Evolutionary conservation across 2,113 vertebrate species (phyloP), one percentile per base, ranked within the genome.

Genomic region (Brachionichthys hirsutus): DNA sequence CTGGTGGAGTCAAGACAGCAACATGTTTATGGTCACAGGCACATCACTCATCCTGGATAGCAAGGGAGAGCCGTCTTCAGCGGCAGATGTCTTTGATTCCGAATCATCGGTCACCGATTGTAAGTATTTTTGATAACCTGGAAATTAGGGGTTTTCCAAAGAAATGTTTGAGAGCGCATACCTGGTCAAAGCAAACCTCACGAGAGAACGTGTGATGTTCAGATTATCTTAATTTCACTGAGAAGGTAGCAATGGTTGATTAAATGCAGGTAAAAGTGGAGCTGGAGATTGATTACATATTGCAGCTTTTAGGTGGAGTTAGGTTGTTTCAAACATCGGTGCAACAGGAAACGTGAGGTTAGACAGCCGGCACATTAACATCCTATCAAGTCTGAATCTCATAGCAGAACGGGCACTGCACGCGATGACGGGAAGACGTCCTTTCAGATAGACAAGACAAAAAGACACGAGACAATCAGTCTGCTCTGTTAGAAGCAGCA

Each of bases 1-100:
- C 91, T 92, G 91, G 88, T 90, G 91, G 78, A 85, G 90, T 92
- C 88, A 92, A 91, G 78, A 91, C 67, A 92, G 89, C 85, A 88
- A 75, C 86, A 92, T 57, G 82, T 82, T 88, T 58, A 90, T 45
- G 77, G 85, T 71, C 78, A 88, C 67, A 85, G 83, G 76, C 48
- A 82, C 77, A 85, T 82, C 67, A 81, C 56, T 78, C 65, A 84
- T 73, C 58, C 43, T 75, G 65, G 60, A 77, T 24, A 60, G 54
- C 70, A 62, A 59, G 54, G 53, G 67, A 63, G 44, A 62, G 75
- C 53, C 54, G 78, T 73, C 63, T 63, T 62, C 45, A 16, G 50
- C 57, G 17, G 48, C 50, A 22, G 11, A 53, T 15, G 17, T 18
- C 44, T 51, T 42, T 0, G 12, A 64, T 46, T 54, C 34, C 46